Evolutionary conservation across 2,113 vertebrate genomes (phyloP), one percentile per base, ranked within the genome.

Genomic region (Amphiprion percula): DNA sequence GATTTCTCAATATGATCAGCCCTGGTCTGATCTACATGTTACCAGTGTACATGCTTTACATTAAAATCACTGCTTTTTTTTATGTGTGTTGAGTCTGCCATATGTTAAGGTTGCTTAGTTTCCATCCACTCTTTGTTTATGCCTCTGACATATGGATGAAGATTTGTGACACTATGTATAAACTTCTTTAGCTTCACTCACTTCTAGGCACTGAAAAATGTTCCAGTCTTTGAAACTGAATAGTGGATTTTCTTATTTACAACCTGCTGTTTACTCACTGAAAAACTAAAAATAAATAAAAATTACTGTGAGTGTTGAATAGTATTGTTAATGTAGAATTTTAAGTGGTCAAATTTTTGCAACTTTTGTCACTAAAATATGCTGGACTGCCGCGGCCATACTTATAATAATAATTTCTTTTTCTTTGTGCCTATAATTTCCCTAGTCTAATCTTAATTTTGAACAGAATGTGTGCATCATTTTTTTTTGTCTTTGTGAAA

Each of bases 171-270:
- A 50, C n/a, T 30, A 77, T 68, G 73, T 33, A 52, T 33, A 52
- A 24, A 39, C 11, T 15, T 44, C 4, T 44, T 77, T 68, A 26
- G 24, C 12, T 60, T 75, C 9, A 50, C 24, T 62, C 44, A 58
- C 4, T 33, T 81, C 53, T 46, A 74, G 69, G 62, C 71, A 79
- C 67, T 75, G 41, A 62, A 30, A 68, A 28, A 37, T 24, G 26
- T 44, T 44, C 14, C 41, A 44, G 41, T 44, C 41, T 44, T 14
- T 44, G 4, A 44, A 44, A 44, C 41, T 12, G 41, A 44, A 2
- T 15, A 15, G 41, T 44, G 41, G 39, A 3, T 14, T 44, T 44
- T 44, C 56, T 52, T 49, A 5, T 28, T 33, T 46, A 12, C 19
- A 44, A 33, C n/a, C n/a, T 28, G 0, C 28, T 56, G 23, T 63